phyloP scores from a whole-genome alignment of 2,888 invertebrate genomes.

The Drosophila conformis region DNA sequence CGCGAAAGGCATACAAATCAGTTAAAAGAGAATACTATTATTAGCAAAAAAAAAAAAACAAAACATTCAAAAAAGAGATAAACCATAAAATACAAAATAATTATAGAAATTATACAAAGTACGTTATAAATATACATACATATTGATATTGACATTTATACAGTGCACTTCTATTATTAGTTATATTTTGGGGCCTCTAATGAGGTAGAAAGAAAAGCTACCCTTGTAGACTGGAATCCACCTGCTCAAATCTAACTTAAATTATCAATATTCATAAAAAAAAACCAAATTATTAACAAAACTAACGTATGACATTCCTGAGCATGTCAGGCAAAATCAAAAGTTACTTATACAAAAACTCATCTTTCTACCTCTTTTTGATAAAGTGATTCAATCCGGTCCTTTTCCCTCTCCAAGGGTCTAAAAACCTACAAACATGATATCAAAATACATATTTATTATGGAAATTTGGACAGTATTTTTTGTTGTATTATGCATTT shows the following conservation, averaged over 20 bases:
- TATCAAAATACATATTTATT: background rate
- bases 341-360: background rate
- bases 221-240: background rate
- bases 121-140: slow-evolving; percentile 63
- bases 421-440: background rate
- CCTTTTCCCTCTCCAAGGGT: background rate
- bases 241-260: background rate
- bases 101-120: slow-evolving; percentile 62
- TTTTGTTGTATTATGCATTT: background rate
- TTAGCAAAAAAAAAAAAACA: slow-evolving; percentile 15
- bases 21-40: slow-evolving; percentile 37
- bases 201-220: background rate
- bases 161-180: background rate
- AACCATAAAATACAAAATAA: slow-evolving; percentile 61
- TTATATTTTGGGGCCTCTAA: background rate
- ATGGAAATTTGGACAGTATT: background rate
- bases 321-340: background rate
- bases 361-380: background rate
- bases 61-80: slow-evolving; percentile 45
- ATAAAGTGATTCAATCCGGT: background rate
- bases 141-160: slow-evolving; percentile 47
- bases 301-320: background rate
- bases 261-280: background rate
- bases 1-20: slow-evolving; percentile 43
- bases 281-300: background rate